Percentiles rank a stretch among this genome's conserved stretches.
phyloP scores from a whole-genome alignment of 2,113 vertebrate species.

The Thunnus maccoyii region DNA sequence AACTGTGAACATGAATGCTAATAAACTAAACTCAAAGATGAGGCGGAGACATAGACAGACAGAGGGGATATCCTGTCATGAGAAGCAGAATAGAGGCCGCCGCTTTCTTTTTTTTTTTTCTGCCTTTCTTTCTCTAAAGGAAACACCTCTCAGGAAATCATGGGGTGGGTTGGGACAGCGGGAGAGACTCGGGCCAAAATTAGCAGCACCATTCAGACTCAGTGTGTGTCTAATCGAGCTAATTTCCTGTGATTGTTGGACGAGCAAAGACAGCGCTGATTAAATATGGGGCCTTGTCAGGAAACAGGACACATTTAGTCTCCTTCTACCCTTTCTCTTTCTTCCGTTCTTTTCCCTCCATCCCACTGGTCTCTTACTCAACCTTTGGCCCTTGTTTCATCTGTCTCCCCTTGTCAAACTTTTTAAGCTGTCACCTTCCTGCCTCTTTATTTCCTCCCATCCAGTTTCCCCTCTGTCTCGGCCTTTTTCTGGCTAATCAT shows the following conservation, averaged over 20 bases:
- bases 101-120: slow-evolving; percentile 56
- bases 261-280: slow-evolving; percentile 76
- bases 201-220: slow-evolving; percentile 71
- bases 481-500: slow-evolving; percentile 30
- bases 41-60: slow-evolving; percentile 58
- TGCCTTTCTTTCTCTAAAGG: slow-evolving; percentile 65
- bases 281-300: slow-evolving; percentile 74
- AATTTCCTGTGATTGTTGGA: slow-evolving; percentile 86
- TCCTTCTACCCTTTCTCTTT: slow-evolving; percentile 56
- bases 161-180: slow-evolving; percentile 59
- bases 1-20: too few relatives aligned
- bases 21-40: slow-evolving; percentile 7
- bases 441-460: slow-evolving; percentile 56
- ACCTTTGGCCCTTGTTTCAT: slow-evolving; percentile 53
- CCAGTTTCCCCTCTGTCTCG: slow-evolving; percentile 65
- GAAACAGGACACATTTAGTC: slow-evolving; percentile 63
- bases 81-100: slow-evolving; percentile 56
- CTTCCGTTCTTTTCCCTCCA: slow-evolving; percentile 28
- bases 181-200: slow-evolving; percentile 77
- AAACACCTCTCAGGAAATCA: slow-evolving; percentile 80
- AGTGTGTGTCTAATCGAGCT: slow-evolving; percentile 71
- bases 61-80: slow-evolving; percentile 79
- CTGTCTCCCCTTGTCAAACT: slow-evolving; percentile 45
- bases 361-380: slow-evolving; percentile 33
- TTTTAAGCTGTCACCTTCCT: slow-evolving; percentile 70